These are phyloP conservation scores for Eospalax fontanierii DNA, from an alignment of 2,797 vertebrate genomes.

Conservation along the genomic window DNA sequence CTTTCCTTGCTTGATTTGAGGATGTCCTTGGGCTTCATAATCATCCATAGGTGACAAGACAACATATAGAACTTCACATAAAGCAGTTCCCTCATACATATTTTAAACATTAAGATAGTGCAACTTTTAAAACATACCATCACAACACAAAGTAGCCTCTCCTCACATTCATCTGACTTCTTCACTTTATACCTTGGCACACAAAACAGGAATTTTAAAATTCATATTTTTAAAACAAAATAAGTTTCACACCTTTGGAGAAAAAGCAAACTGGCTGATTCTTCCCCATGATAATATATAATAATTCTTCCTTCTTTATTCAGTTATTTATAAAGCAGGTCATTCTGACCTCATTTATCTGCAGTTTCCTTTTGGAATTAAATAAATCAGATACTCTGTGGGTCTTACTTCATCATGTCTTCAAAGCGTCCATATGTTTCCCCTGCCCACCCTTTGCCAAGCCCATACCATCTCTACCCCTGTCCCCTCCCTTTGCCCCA, in stretches of 20 bases:
- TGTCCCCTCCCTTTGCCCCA: background rate
- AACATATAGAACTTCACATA: conserved; percentile 89
- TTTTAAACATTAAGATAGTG: conserved; percentile 93
- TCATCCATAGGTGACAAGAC: conserved; percentile 91
- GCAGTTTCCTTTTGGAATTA: conserved; percentile 89
- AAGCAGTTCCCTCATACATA: conserved; percentile 92
- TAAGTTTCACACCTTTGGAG: conserved; percentile 86
- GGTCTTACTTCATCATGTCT: conserved; percentile 86
- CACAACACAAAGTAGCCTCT: conserved; percentile 91
- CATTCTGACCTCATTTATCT: conserved; percentile 86
- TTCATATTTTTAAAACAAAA: conserved; percentile 85
- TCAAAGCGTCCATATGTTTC: conserved; percentile 79
- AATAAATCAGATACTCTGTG: conserved; percentile 90
- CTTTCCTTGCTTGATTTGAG: conserved; percentile 89
- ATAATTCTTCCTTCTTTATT: conserved; percentile 86
- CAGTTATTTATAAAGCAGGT: conserved; percentile 87
- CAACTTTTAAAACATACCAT: conserved; percentile 94
- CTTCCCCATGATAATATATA: conserved; percentile 84
- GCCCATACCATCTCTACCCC: conserved; percentile 11
- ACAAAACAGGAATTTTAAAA: conserved; percentile 94
- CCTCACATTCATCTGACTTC: conserved; percentile 91
- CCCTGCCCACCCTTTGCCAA: conserved; percentile 10
- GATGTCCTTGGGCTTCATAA: conserved; percentile 89
- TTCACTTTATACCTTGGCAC: conserved; percentile 96
- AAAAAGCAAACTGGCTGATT: conserved; percentile 89